A percentile compares a stretch with the other conserved stretches of the same genome.
Evolutionary conservation across 2,797 vertebrate genomes (phyloP).

Genomic region (Schizopygopsis pylzovi): DNA sequence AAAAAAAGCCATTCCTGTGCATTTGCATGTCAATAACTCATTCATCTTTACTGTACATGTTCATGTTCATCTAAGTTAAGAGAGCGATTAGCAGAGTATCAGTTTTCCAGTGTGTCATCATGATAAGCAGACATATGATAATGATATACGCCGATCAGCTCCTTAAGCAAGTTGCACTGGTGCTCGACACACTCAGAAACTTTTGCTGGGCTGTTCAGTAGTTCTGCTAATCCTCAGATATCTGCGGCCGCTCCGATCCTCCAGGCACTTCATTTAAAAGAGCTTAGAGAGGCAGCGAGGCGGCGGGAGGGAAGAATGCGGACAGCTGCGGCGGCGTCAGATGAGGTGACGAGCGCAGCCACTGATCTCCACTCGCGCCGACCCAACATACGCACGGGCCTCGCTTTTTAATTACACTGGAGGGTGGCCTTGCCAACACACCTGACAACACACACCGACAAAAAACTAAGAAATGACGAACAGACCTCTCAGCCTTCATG

Average conservation of each 20-base stretch:
- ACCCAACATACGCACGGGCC: slow-evolving; percentile 1
- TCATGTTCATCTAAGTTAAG: neutral
- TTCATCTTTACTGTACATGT: neutral
- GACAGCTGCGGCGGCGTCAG: slow-evolving; percentile 74
- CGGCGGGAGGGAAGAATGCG: slow-evolving; percentile 65
- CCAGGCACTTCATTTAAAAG: slow-evolving; percentile 79
- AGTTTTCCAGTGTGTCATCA: neutral
- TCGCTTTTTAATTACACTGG: slow-evolving; percentile 71
- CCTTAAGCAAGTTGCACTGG: neutral
- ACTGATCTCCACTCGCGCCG: slow-evolving; percentile 44
- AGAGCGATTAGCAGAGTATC: neutral
- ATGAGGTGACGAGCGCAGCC: slow-evolving; percentile 71
- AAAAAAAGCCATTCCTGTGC: neutral
- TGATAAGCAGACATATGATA: neutral
- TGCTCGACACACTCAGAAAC: neutral
- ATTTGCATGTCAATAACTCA: neutral
- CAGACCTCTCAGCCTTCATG: neutral
- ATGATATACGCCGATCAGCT: too few relatives aligned
- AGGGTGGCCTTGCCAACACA: slow-evolving; percentile 62
- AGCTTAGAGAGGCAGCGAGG: slow-evolving; percentile 72
- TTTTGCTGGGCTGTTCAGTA: neutral
- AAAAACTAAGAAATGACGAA: neutral
- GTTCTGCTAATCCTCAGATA: slow-evolving; percentile 23
- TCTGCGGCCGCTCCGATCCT: slow-evolving; percentile 58
- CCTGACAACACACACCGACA: slow-evolving; percentile 38